These are phyloP conservation scores for Sesia apiformis DNA, from an alignment of 2,888 invertebrate genomes.

Conservation along the genomic window DNA sequence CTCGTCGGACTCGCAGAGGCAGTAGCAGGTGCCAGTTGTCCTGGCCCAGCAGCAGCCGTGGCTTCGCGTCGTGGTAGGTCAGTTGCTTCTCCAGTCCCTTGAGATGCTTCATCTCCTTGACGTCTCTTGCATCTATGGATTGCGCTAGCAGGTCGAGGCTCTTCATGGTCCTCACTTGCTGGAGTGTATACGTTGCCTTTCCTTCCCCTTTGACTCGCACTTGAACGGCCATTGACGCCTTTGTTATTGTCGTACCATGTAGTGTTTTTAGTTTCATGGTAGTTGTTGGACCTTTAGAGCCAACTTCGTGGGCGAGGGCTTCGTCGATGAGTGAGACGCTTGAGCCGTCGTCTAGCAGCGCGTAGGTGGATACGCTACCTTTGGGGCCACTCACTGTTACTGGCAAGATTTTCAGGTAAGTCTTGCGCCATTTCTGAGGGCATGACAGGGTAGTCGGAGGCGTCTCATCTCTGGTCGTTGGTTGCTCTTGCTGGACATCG, in stretches of 20 bases:
- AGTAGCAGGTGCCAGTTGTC: too few species aligned
- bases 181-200: too few species aligned
- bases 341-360: background rate
- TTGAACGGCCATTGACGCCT: too few species aligned
- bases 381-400: background rate
- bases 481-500: too few species aligned
- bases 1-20: background rate
- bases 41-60: background rate
- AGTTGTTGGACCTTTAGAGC: background rate
- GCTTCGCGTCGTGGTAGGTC: background rate
- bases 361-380: background rate
- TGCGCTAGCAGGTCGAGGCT: background rate
- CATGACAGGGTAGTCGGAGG: too few species aligned
- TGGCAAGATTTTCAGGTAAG: background rate
- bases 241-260: too few species aligned
- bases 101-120: background rate
- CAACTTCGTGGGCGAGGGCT: background rate
- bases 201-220: too few species aligned
- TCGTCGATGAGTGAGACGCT: background rate
- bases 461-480: too few species aligned
- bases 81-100: background rate
- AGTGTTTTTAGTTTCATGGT: background rate
- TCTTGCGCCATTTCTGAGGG: too few species aligned
- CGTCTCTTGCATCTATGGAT: background rate
- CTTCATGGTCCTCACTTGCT: too few species aligned